These are phyloP conservation scores for Lasioglossum morio DNA, from an alignment of 2,888 invertebrate genomes.

Conservation along the genomic window DNA sequence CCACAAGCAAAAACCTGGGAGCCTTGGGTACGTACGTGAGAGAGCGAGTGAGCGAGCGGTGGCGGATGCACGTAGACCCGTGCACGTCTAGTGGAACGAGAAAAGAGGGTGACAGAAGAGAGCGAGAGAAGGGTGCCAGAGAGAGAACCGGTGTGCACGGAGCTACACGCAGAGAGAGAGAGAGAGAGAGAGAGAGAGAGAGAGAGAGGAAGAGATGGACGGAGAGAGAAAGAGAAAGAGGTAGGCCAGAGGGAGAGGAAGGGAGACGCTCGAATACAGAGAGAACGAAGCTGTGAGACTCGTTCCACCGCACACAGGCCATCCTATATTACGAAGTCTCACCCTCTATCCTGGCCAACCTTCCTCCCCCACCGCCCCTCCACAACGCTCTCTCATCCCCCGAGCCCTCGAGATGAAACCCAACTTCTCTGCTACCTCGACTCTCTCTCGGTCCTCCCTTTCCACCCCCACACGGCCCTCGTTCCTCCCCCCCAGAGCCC, in stretches of 20 bases:
- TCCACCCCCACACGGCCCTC: slow-evolving; percentile 44
- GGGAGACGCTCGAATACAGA: slow-evolving; percentile 67
- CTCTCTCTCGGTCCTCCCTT: slow-evolving; percentile 60
- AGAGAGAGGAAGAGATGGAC: slow-evolving; percentile 54
- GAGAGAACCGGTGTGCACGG: slow-evolving; percentile 59
- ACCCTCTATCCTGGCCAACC: slow-evolving; percentile 74
- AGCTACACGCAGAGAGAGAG: slow-evolving; percentile 20
- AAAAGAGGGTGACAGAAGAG: slow-evolving; percentile 65
- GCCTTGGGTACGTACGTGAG: slow-evolving; percentile 61
- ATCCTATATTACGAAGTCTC: slow-evolving; percentile 82
- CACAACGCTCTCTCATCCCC: slow-evolving; percentile 65
- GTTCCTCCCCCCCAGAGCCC: slow-evolving; percentile 53
- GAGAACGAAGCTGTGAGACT: slow-evolving; percentile 77
- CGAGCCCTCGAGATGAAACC: slow-evolving; percentile 83
- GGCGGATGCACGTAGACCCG: slow-evolving; percentile 52
- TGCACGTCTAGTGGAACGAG: slow-evolving; percentile 65
- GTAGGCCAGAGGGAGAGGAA: slow-evolving; percentile 30
- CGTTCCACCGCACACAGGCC: slow-evolving; percentile 81
- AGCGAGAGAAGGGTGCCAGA: slow-evolving; percentile 39
- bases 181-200: slow-evolving; percentile 59
- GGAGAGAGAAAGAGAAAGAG: slow-evolving; percentile 24
- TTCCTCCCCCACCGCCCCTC: slow-evolving; percentile 50
- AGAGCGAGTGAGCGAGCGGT: slow-evolving; percentile 32
- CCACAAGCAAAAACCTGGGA: slow-evolving; percentile 77
- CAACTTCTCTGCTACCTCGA: slow-evolving; percentile 79